These are phyloP conservation scores for Cyprinodon tularosa DNA, from an alignment of 2,113 vertebrate genomes.

Conservation along the genomic window DNA sequence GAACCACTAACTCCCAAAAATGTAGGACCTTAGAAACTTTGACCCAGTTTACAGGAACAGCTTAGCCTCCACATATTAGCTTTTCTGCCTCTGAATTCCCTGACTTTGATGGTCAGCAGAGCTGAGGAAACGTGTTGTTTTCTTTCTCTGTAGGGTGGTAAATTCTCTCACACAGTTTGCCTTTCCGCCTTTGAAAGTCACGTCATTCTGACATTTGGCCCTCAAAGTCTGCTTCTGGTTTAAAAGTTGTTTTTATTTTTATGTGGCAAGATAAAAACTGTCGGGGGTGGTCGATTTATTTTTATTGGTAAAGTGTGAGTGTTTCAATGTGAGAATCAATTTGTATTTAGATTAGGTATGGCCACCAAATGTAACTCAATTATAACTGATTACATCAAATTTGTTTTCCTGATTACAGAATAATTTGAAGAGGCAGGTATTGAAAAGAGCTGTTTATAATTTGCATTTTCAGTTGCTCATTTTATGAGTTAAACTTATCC, in stretches of 20 bases:
- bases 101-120: conserved; percentile 72
- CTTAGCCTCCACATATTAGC: conserved; percentile 60
- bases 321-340: neutral
- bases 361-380: neutral
- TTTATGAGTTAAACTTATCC: conserved; percentile 58
- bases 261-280: neutral
- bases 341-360: neutral
- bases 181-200: conserved; percentile 65
- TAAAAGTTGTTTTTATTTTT: conserved; percentile 29
- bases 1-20: conserved; percentile 30
- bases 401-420: neutral
- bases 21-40: conserved; percentile 59
- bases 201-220: conserved; percentile 47
- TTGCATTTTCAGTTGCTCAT: conserved; percentile 56
- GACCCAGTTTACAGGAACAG: conserved; percentile 73
- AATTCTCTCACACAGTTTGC: conserved; percentile 46
- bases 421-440: conserved; percentile 14
- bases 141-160: conserved; percentile 67
- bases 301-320: neutral
- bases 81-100: conserved; percentile 63
- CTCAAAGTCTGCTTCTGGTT: conserved; percentile 41
- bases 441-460: conserved; percentile 24
- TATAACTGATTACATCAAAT: neutral
- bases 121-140: conserved; percentile 76
- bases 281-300: neutral